phyloP scores from a whole-genome alignment of 2,113 vertebrate species.

The Conger conger region DNA sequence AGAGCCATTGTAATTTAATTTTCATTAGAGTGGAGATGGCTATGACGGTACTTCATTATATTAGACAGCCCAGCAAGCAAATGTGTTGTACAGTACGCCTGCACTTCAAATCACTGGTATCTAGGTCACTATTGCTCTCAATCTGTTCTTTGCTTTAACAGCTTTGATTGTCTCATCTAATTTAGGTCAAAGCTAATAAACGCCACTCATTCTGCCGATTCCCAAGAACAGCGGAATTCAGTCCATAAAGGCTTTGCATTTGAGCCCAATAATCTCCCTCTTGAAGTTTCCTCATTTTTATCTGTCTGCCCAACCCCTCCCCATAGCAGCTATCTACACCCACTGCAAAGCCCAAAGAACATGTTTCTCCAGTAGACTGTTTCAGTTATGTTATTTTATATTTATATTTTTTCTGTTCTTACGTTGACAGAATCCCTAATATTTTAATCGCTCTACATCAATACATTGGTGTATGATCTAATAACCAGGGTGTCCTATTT shows the following conservation, averaged over 20 bases:
- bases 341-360: neutral
- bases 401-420: neutral
- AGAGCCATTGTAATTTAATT: slow-evolving; percentile 16
- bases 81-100: slow-evolving; percentile 14
- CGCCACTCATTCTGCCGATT: slow-evolving; percentile 37
- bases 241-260: slow-evolving; percentile 39
- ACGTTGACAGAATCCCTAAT: no score
- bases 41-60: neutral
- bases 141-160: slow-evolving; percentile 69
- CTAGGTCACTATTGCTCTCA: slow-evolving; percentile 44
- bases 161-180: slow-evolving; percentile 71
- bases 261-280: neutral
- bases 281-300: slow-evolving; percentile 4
- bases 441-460: neutral
- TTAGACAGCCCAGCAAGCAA: slow-evolving; percentile 36
- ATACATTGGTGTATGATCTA: neutral
- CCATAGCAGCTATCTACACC: neutral
- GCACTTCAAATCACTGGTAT: slow-evolving; percentile 20
- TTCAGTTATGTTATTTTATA: neutral
- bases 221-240: slow-evolving; percentile 35
- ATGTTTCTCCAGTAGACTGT: neutral
- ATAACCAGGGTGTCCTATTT: neutral
- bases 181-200: slow-evolving; percentile 74
- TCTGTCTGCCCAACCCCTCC: neutral
- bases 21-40: slow-evolving; percentile 11